These are phyloP conservation scores for Polyergus mexicanus DNA, from an alignment of 1,140 invertebrate genomes.

Conservation along the genomic window DNA sequence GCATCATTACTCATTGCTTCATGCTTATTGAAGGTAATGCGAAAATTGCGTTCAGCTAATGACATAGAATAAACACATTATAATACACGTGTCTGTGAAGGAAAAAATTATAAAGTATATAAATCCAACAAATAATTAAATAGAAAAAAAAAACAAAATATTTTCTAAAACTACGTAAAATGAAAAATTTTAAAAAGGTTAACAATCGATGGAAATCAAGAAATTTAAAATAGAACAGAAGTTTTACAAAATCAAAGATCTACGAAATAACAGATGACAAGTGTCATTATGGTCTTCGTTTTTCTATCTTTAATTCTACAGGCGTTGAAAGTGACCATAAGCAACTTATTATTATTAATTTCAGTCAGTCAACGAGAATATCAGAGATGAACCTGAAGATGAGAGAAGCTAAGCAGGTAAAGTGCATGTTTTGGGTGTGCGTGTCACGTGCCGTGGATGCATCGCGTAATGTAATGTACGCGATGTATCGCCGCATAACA, in stretches of 20 bases:
- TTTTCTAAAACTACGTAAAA: background rate
- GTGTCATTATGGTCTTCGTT: background rate
- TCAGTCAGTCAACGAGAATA: background rate
- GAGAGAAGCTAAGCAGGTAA: background rate
- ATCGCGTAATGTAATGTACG: constrained; percentile 60
- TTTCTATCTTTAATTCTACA: background rate
- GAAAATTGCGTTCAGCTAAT: background rate
- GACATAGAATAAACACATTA: background rate
- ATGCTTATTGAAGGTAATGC: constrained; percentile 30
- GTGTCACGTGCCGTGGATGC: constrained; percentile 64
- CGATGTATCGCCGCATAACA: constrained; percentile 45
- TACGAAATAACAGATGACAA: background rate
- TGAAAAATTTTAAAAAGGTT: background rate
- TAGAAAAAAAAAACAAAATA: background rate
- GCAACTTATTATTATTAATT: background rate
- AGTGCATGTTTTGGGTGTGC: constrained; percentile 61
- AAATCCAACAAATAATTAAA: background rate
- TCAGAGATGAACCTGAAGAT: background rate
- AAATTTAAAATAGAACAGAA: background rate
- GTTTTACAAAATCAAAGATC: background rate
- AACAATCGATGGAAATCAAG: background rate
- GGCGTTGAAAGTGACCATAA: background rate
- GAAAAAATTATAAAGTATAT: background rate
- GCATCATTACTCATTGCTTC: background rate
- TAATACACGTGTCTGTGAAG: background rate